These are phyloP conservation scores for Euura saliciscinereae DNA, from an alignment of 1,140 invertebrate species.

Conservation along the genomic window DNA sequence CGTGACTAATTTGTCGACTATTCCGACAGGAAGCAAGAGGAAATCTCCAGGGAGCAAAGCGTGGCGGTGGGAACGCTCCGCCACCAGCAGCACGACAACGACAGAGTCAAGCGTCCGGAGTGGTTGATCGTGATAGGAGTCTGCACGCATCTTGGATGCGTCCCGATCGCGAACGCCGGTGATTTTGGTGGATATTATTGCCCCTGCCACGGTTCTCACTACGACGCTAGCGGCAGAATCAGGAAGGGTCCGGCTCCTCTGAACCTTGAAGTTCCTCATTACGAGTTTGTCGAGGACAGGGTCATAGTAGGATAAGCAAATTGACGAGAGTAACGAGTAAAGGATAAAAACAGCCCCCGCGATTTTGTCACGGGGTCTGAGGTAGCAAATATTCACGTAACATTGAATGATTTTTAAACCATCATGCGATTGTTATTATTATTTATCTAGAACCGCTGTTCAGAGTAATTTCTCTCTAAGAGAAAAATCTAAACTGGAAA, in stretches of 20 bases:
- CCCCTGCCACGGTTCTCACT: conserved; percentile 93
- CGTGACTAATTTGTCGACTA: conserved; percentile 27
- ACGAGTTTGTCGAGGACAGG: conserved; percentile 67
- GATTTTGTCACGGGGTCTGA: too few relatives aligned
- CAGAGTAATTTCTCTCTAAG: too few relatives aligned
- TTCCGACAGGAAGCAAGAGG: conserved; percentile 27
- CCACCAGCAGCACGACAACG: conserved; percentile 77
- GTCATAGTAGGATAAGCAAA: not conserved
- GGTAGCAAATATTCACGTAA: too few relatives aligned
- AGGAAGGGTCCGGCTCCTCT: conserved; percentile 86
- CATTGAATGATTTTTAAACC: too few relatives aligned
- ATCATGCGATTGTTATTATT: too few relatives aligned
- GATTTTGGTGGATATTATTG: conserved; percentile 84
- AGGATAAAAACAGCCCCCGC: too few relatives aligned
- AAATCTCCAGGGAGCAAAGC: conserved; percentile 71
- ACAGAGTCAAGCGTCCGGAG: conserved; percentile 63
- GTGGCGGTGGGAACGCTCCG: conserved; percentile 71
- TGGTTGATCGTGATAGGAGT: conserved; percentile 87
- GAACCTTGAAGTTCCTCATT: conserved; percentile 81
- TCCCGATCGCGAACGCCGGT: conserved; percentile 81
- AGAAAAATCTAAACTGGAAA: too few relatives aligned
- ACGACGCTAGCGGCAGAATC: conserved; percentile 82
- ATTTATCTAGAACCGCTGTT: too few relatives aligned
- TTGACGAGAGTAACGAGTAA: not conserved
- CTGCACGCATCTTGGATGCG: conserved; percentile 90